These are phyloP conservation scores for Philereme transversata DNA, from an alignment of 2,888 invertebrate species.

Conservation along the genomic window DNA sequence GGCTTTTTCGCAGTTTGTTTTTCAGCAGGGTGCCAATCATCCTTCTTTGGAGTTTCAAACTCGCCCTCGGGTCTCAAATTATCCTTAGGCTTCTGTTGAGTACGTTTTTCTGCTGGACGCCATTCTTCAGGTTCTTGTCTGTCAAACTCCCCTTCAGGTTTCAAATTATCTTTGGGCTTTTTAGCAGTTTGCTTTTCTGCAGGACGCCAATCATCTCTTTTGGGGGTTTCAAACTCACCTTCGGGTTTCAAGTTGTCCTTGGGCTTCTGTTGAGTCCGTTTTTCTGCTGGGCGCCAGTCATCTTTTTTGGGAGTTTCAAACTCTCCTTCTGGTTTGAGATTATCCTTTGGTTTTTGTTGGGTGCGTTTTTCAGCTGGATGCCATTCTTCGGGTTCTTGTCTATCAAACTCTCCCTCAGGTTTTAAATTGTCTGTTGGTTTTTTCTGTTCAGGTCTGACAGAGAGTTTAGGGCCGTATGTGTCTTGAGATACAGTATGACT, in stretches of 20 bases:
- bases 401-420: constrained; percentile 79
- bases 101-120: constrained; percentile 76
- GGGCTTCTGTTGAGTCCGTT: constrained; percentile 21
- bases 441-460: constrained; percentile 77
- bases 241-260: constrained; percentile 53
- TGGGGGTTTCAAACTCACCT: constrained; percentile 16
- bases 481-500: constrained; percentile 70
- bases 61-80: constrained; percentile 76
- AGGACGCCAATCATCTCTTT: constrained; percentile 40
- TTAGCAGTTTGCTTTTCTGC: constrained; percentile 46
- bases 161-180: constrained; percentile 68
- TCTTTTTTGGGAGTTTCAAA: constrained; percentile 74
- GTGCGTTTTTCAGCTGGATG: constrained; percentile 66
- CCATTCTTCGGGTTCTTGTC: constrained; percentile 64
- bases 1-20: constrained; percentile 66
- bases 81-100: constrained; percentile 76
- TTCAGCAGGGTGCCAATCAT: constrained; percentile 75
- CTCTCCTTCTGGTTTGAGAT: constrained; percentile 82
- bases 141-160: constrained; percentile 73
- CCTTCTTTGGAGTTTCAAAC: constrained; percentile 62
- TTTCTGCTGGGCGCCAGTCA: constrained; percentile 50
- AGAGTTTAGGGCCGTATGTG: constrained; percentile 62
- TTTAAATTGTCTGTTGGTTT: constrained; percentile 84
- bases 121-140: constrained; percentile 12
- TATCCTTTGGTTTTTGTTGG: constrained; percentile 76